Conservation (phyloP, 2,113 vertebrate species). For the Microtus ochrogaster region DNA sequence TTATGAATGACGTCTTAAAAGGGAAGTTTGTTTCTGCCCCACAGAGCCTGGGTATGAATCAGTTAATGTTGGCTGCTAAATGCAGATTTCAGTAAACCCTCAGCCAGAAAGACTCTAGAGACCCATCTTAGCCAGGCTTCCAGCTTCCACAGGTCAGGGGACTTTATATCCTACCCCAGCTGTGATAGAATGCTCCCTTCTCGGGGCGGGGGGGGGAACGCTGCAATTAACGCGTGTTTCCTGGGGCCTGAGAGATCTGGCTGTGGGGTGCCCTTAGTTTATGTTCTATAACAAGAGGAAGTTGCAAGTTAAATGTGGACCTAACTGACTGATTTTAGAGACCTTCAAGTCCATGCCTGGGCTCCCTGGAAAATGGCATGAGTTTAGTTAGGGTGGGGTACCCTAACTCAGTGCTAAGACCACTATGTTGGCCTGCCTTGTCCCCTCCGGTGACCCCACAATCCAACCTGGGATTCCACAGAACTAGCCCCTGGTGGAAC, state of each 20-base stretch:
- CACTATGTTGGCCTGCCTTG: neutral
- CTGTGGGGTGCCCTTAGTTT: accelerated
- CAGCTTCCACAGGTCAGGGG: neutral
- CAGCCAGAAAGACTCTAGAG: neutral
- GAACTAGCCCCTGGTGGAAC: neutral
- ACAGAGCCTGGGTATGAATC: neutral
- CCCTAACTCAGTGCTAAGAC: neutral
- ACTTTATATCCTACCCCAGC: neutral
- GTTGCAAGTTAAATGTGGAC: too few relatives aligned
- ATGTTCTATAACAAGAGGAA: too few relatives aligned
- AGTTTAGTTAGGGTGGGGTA: neutral
- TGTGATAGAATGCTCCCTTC: too few relatives aligned
- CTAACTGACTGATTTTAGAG: neutral
- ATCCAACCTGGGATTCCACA: neutral
- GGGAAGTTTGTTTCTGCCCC: neutral
- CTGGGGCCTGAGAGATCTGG: neutral
- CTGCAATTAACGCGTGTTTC: too few relatives aligned
- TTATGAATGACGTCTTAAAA: neutral
- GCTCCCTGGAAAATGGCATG: neutral
- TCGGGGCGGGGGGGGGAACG: too few relatives aligned
- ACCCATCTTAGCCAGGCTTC: too few relatives aligned
- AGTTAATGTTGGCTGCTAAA: neutral
- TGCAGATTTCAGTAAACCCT: neutral
- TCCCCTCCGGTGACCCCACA: neutral
- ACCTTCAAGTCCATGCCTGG: accelerated